These are phyloP conservation scores for Melanocharis versteri DNA, from an alignment of 2,113 vertebrate genomes.

Conservation along the genomic window DNA sequence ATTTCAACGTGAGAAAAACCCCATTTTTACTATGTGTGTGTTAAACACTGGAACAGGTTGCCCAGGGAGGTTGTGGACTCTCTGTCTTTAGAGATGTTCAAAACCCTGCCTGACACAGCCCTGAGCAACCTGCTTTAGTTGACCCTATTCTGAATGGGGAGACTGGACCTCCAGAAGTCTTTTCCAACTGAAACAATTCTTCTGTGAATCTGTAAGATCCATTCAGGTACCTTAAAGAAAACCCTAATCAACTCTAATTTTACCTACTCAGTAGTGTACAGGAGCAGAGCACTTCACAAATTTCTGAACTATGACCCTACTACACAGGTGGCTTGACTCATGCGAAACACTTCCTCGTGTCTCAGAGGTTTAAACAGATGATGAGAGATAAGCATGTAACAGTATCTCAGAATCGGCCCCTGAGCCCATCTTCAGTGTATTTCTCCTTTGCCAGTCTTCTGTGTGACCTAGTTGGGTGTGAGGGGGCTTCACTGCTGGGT, in stretches of 20 bases:
- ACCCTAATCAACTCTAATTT: not conserved
- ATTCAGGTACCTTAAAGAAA: not conserved
- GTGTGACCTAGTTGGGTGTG: not conserved
- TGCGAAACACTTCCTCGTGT: fast-evolving
- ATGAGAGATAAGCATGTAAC: not conserved
- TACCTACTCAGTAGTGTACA: not conserved
- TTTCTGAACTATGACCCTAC: not conserved
- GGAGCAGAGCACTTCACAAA: not conserved
- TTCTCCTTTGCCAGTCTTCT: not conserved
- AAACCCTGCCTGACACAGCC: not conserved
- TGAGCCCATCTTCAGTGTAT: not conserved
- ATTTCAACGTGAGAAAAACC: not conserved
- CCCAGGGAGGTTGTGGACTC: not conserved
- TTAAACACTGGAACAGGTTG: not conserved
- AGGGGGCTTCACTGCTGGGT: not conserved
- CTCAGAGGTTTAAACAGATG: not conserved
- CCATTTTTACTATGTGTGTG: not conserved
- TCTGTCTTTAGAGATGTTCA: not conserved
- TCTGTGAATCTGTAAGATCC: not conserved
- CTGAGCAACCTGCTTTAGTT: not conserved
- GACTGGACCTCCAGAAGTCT: not conserved
- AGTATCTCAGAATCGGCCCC: not conserved
- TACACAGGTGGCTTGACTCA: not conserved
- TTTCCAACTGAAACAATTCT: not conserved
- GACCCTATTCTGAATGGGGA: not conserved